Base-by-base conservation (phyloP, 1,140 invertebrate species). In the Brachionus paranguensis region DNA sequence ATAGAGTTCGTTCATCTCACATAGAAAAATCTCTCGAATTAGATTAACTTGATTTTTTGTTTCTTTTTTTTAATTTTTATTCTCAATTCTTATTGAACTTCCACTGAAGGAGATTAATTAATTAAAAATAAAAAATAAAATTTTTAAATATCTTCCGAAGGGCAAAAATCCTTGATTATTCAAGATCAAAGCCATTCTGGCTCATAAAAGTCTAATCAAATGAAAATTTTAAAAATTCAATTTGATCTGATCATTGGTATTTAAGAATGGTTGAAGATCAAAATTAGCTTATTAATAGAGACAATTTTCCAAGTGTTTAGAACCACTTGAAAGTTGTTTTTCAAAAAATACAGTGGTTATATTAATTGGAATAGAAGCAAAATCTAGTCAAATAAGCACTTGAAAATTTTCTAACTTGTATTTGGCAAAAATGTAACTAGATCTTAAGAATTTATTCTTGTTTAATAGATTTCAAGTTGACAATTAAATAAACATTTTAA, bases 221-320 rank as follows among this genome's bases (percentile, higher is more conserved):
- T 60, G 4, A 43, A 72, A 11, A 20, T 10, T 17, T 43, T 37
- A 5, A 7, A 41, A 72, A 72, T 72, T 72, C 37, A 72, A 72
- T 72, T 72, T 72, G 68, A 72, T 72, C 37, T 43, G 68, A 72
- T 72, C 68, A 72, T 72, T 72, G 27, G 33, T 33, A 68, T 68
- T 68, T 68, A 29, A 68, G 53, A 68, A 68, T 68, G 3, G 12
- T 72, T 43, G 14, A 72, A 72, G 68, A 72, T 72, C 68, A 72
- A 72, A 72, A 72, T 72, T 72, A 72, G 68, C 68, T 72, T 72
- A 72, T 72, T 41, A 72, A 72, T 72, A n/a, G 68, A 72, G 33
- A 72, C 68, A 72, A 72, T 72, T 72, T 72, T 72, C 27, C 65
- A 41, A 68, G 65, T 68, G 65, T 68, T 68, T 68, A 33, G 27